Evolutionary conservation across 2,113 vertebrate genomes (phyloP).

Genomic region (Phrynosoma blainvillii): DNA sequence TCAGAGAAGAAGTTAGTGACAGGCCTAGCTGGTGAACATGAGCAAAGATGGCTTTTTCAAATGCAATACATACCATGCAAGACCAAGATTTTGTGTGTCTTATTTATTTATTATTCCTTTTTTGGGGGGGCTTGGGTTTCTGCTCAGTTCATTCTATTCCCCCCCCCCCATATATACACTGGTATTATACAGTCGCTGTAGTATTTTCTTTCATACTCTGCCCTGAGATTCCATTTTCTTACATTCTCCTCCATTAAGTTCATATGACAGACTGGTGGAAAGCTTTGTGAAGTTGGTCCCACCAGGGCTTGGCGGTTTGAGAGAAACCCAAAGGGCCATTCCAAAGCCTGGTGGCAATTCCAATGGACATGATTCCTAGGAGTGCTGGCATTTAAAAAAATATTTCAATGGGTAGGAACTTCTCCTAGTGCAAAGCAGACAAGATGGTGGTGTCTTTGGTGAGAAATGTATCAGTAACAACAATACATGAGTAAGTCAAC

Average conservation of each 20-base stretch:
- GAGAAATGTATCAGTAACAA: slow-evolving; percentile 35
- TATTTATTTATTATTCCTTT: slow-evolving; percentile 35
- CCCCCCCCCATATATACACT: slow-evolving; percentile 61
- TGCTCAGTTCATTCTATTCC: slow-evolving; percentile 30
- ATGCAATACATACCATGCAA: slow-evolving; percentile 42
- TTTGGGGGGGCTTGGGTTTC: slow-evolving; percentile 68
- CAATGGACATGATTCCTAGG: slow-evolving; percentile 30
- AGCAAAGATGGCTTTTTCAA: slow-evolving; percentile 13
- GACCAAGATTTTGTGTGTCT: slow-evolving; percentile 6
- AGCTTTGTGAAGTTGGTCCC: not conserved
- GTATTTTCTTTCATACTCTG: not conserved
- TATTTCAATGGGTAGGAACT: not conserved
- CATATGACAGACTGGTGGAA: fast-evolving
- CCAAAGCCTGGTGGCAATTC: slow-evolving; percentile 56
- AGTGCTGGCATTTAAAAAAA: slow-evolving; percentile 8
- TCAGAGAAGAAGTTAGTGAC: slow-evolving; percentile 42
- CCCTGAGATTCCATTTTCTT: slow-evolving; percentile 12
- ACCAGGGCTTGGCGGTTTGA: slow-evolving; percentile 42
- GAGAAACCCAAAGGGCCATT: slow-evolving; percentile 1
- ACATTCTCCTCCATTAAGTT: not conserved
- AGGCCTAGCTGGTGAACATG: slow-evolving; percentile 18
- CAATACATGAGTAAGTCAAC: not conserved
- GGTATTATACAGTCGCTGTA: not conserved
- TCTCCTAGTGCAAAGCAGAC: slow-evolving; percentile 53
- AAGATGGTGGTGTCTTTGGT: slow-evolving; percentile 71